Percentiles rank a stretch among this genome's conserved stretches.
phyloP scores from a whole-genome alignment of 2,888 invertebrate species.

The Agonopterix subpropinquella region DNA sequence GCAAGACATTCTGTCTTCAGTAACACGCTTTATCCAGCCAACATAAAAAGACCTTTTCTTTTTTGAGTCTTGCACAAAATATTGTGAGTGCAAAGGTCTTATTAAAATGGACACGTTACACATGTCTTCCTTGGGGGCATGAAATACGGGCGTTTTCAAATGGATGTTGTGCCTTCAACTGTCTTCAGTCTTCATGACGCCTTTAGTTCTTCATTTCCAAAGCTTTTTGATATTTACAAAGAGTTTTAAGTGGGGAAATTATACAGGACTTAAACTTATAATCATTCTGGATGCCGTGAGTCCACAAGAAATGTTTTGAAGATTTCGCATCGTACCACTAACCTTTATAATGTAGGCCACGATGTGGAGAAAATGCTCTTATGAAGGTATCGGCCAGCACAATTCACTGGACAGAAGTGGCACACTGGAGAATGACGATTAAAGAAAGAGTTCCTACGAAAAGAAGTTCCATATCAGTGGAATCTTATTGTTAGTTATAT shows the following conservation, averaged over 20 bases:
- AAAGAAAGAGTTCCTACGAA: too few relatives aligned
- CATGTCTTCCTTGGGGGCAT: slow-evolving; percentile 43
- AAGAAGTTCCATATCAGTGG: too few relatives aligned
- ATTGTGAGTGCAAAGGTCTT: slow-evolving; percentile 17
- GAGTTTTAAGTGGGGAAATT: not conserved
- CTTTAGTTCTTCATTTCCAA: slow-evolving; percentile 10
- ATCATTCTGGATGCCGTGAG: too few relatives aligned
- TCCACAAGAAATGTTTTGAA: too few relatives aligned
- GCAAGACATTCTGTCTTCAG: slow-evolving; percentile 43
- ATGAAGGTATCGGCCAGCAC: too few relatives aligned
- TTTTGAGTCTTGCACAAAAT: not conserved
- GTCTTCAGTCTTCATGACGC: slow-evolving; percentile 40
- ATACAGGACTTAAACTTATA: too few relatives aligned
- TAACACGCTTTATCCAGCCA: slow-evolving; percentile 35
- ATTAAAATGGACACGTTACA: slow-evolving; percentile 44
- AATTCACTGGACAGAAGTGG: too few relatives aligned
- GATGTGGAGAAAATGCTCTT: too few relatives aligned
- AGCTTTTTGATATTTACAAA: not conserved
- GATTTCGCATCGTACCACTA: too few relatives aligned
- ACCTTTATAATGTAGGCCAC: too few relatives aligned
- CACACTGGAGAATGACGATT: too few relatives aligned
- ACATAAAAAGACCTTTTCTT: slow-evolving; percentile 33
- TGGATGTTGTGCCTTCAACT: slow-evolving; percentile 35
- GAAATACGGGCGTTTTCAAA: slow-evolving; percentile 53
- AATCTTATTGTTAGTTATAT: too few relatives aligned